Percentiles rank a stretch among this genome's conserved stretches.
Evolutionary conservation across 2,113 vertebrate genomes (phyloP).

Genomic region (Chiloscyllium plagiosum): DNA sequence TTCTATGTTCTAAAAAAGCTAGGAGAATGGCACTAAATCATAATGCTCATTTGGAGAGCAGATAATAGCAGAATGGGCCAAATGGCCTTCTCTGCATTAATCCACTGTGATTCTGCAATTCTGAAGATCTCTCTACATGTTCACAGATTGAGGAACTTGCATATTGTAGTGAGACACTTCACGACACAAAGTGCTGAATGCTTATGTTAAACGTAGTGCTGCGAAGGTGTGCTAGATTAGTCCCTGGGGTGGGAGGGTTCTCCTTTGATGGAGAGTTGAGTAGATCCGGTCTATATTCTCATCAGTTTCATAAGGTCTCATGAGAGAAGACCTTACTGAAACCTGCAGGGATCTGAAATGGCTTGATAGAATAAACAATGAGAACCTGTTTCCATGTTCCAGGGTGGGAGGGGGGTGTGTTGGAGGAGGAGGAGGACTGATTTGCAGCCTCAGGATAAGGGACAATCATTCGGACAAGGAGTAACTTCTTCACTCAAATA

Average conservation of each 20-base stretch:
- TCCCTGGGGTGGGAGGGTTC: not conserved
- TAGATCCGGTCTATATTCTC: not conserved
- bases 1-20: too few species aligned
- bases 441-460: not conserved
- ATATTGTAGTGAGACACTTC: not conserved
- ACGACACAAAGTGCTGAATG: not conserved
- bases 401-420: too few species aligned
- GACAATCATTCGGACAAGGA: not conserved
- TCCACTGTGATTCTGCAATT: too few species aligned
- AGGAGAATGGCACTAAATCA: too few species aligned
- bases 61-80: too few species aligned
- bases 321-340: not conserved
- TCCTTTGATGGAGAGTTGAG: too few species aligned
- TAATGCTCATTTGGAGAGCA: too few species aligned
- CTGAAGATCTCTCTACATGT: not conserved
- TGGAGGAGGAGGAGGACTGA: too few species aligned
- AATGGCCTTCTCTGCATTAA: too few species aligned
- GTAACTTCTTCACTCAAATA: not conserved
- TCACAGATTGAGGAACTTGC: not conserved
- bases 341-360: not conserved
- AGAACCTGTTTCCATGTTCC: too few species aligned
- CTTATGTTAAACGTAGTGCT: not conserved
- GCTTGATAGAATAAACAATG: not conserved
- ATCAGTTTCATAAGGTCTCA: too few species aligned
- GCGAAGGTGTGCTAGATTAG: not conserved